Evolutionary conservation across 1,140 invertebrate genomes (phyloP), one percentile per base, ranked within the genome.

Genomic region (Nixonia krombeini): DNA sequence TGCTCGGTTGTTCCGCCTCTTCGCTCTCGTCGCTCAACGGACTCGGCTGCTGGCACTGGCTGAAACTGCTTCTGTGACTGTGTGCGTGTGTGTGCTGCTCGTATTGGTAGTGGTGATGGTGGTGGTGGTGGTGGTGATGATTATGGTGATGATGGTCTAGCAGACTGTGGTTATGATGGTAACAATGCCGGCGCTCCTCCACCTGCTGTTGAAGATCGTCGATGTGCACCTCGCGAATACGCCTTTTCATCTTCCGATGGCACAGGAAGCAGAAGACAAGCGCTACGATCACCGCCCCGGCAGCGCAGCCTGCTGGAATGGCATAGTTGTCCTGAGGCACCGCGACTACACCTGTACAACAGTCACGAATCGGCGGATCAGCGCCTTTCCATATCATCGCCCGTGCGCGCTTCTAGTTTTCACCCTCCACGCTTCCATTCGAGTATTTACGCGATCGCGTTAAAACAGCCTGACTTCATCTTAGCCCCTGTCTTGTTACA

Each of bases 291-390:
- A 81, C 67, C 4, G 75, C 79, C 10, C 78, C 76, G 16, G 71
- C 70, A 4, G 73, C 76, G 52, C 72, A 79, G 2, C 72, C 74
- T 28, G 73, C 79, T 44, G 82, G 76, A 29, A 81, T 52, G 38
- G 82, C 73, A 40, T 86, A 84, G 70, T 79, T 86, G 64, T 86
- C 81, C 62, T 81, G 72, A 17, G 80, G 76, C 45, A 81, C 73
- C 17, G 73, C 75, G 13, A 81, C 76, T 23, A 74, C 53, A 81
- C 86, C 86, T 87, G 77, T n/a, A 82, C 79, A 73, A 44, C n/a
- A n/a, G n/a, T n/a, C n/a, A n/a, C n/a, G n/a, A n/a, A n/a, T n/a
- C n/a, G n/a, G n/a, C n/a, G n/a, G n/a, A n/a, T n/a, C n/a, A n/a
- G n/a, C n/a, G n/a, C n/a, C n/a, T n/a, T n/a, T n/a, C n/a, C n/a